phyloP scores from a whole-genome alignment of 2,797 vertebrate species.

The Lindbergichthys nudifrons region DNA sequence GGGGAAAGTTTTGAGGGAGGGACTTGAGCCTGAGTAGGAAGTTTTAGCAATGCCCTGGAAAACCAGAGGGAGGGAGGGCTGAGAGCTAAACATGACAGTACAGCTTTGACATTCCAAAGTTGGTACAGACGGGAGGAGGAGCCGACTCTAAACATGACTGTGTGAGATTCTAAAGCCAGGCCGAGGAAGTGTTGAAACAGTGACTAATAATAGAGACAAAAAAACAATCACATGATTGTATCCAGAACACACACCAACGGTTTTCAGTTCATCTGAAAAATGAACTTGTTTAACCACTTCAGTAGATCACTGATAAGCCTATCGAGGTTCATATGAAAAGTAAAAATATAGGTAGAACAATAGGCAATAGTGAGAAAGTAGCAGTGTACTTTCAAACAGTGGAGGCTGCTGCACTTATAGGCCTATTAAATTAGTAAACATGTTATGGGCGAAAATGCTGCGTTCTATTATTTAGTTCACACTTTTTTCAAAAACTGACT shows the following conservation, averaged over 20 bases:
- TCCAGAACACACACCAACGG: neutral
- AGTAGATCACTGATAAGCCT: neutral
- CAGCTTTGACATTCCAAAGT: constrained; percentile 39
- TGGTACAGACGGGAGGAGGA: constrained; percentile 42
- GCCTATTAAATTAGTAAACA: neutral
- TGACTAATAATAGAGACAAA: constrained; percentile 24
- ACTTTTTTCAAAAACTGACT: neutral
- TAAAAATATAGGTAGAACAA: neutral
- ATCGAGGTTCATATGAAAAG: neutral
- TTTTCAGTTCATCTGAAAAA: neutral
- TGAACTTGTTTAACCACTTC: neutral
- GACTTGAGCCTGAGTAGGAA: constrained; percentile 47
- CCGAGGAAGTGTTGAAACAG: constrained; percentile 40
- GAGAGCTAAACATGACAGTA: constrained; percentile 58
- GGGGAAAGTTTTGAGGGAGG: constrained; percentile 41
- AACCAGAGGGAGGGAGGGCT: constrained; percentile 43
- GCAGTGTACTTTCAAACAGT: neutral
- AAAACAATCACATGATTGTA: constrained; percentile 29
- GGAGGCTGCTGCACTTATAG: too few relatives aligned
- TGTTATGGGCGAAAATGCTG: too few relatives aligned
- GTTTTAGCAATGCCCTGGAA: constrained; percentile 30
- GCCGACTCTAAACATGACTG: constrained; percentile 62
- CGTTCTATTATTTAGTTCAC: neutral
- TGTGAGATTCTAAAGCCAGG: constrained; percentile 21
- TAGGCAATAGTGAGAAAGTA: neutral